A percentile compares a stretch with the other conserved stretches of the same genome.
phyloP scores from a whole-genome alignment of 2,113 vertebrate genomes.

The Lepus americanus region DNA sequence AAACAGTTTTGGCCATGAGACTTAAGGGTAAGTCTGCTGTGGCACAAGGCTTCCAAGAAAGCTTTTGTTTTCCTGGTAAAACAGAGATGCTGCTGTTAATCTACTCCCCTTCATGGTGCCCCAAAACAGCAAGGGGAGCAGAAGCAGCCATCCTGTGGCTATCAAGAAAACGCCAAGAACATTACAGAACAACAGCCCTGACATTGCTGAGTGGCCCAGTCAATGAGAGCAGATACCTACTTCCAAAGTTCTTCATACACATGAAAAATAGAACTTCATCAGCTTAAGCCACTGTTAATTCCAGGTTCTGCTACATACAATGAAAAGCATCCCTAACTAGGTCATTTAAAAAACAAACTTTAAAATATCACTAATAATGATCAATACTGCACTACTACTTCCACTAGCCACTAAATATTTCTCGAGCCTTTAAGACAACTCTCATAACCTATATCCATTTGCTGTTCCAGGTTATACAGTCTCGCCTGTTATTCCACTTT shows the following conservation, averaged over 20 bases:
- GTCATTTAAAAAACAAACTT: neutral
- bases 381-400: neutral
- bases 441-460: neutral
- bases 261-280: neutral
- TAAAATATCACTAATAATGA: constrained; percentile 8
- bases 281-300: neutral
- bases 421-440: neutral
- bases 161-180: neutral
- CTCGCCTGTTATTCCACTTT: neutral
- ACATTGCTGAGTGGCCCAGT: neutral
- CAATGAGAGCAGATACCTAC: neutral
- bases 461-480: neutral
- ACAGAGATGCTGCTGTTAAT: neutral
- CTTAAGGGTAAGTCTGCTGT: neutral
- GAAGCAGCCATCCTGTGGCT: neutral
- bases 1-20: neutral
- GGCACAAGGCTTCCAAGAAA: neutral
- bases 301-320: neutral
- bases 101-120: fast-evolving
- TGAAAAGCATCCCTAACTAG: neutral
- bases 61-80: neutral
- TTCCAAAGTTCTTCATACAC: neutral
- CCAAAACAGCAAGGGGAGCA: neutral
- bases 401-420: neutral
- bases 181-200: neutral